Base-by-base conservation (phyloP, 1,140 invertebrate species). In the Anagrus nilaparvatae region DNA sequence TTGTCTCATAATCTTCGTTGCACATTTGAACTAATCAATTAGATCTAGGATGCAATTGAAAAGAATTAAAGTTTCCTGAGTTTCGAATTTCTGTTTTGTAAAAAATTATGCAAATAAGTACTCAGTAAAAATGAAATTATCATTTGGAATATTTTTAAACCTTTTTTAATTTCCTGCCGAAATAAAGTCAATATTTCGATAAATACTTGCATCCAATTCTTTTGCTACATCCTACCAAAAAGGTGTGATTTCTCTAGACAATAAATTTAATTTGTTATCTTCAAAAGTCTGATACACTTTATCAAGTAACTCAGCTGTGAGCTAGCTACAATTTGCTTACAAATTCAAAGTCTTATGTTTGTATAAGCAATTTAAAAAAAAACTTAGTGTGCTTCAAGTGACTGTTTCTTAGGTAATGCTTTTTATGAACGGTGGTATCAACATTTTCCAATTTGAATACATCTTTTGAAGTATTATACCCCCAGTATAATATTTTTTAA, bases 161-260 rank as follows among this genome's bases (percentile, higher is more conserved):
- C 84, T 78, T 78, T 75, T 55, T 81, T 76, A 6, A 79, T 67
- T 62, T 93, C 87, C 52, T 78, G 80, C 85, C 88, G 84, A 77
- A 64, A 93, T 88, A 61, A 85, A 86, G 54, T 92, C 88, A 35
- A 88, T 83, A 61, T 94, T 93, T 32, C 88, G 73, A 62, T 89
- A 92, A 55, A 90, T 85, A 50, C 77, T 73, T 0, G 84, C 79
- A 67, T 90, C 84, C 28, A 94, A 60, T 2, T 88, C 85, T 65
- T 92, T 92, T 5, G 88, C 88, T 5, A 93, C 81, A 74, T 89
- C 84, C 58, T 89, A 93, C 1, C 87, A 85, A 65, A 93, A 88
- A n/a, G 88, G 87, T 13, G 84, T 84, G 17, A 81, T 73, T 12
- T 74, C 76, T 50, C 70, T 65, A 43, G 70, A 60, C 8, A 76